Percentiles rank a stretch among this genome's conserved stretches.
Evolutionary conservation across 1,140 invertebrate genomes (phyloP).

Genomic region (Eueides isabella): DNA sequence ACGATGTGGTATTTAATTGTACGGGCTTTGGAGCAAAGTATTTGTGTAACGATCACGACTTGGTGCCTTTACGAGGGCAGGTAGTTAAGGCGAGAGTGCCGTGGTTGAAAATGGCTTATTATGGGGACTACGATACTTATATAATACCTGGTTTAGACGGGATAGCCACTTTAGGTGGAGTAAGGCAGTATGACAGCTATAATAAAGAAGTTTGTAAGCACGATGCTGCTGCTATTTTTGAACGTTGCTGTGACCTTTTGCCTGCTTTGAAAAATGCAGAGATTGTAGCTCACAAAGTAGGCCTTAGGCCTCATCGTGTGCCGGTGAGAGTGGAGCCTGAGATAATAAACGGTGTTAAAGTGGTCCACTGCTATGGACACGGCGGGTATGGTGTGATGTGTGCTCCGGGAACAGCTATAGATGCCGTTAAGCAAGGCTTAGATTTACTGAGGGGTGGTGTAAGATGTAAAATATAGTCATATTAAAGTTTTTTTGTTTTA

Average conservation of each 20-base stretch:
- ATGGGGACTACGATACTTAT: constrained; percentile 92
- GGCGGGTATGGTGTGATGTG: constrained; percentile 94
- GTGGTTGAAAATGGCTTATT: constrained; percentile 95
- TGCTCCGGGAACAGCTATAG: constrained; percentile 91
- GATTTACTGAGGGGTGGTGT: constrained; percentile 80
- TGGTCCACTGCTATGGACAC: constrained; percentile 97
- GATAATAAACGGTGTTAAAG: constrained; percentile 77
- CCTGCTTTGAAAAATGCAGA: constrained; percentile 86
- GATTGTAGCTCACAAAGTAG: constrained; percentile 87
- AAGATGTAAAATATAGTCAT: constrained; percentile 64
- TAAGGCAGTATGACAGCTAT: constrained; percentile 90
- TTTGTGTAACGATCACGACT: constrained; percentile 88
- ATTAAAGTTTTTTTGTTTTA: not conserved
- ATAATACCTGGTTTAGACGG: constrained; percentile 90
- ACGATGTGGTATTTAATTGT: constrained; percentile 94
- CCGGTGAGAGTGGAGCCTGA: constrained; percentile 90
- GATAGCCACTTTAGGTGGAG: constrained; percentile 91
- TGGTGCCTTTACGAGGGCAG: constrained; percentile 95
- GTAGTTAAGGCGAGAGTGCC: constrained; percentile 93
- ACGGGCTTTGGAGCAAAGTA: constrained; percentile 91
- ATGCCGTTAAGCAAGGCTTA: constrained; percentile 87
- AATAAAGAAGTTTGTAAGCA: constrained; percentile 86
- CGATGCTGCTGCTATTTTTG: constrained; percentile 88
- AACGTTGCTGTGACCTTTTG: constrained; percentile 87
- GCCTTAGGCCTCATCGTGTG: constrained; percentile 90